Evolutionary conservation across 2,797 vertebrate genomes (phyloP).

Genomic region (Eulemur rubriventer): DNA sequence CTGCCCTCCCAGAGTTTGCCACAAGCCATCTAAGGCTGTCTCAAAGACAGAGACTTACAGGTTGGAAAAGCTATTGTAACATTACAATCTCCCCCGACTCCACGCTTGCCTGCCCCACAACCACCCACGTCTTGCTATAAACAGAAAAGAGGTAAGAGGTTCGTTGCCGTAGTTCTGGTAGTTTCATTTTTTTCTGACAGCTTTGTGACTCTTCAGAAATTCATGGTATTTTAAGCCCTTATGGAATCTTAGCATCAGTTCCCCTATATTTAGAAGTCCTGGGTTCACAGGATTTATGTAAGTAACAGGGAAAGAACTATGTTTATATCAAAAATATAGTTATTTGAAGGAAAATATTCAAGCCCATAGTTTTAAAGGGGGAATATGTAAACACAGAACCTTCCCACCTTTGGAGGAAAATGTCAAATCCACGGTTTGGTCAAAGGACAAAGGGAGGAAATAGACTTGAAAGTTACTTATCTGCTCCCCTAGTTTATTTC

Average conservation of each 20-base stretch:
- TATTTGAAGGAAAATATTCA: not conserved
- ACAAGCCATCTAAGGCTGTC: not conserved
- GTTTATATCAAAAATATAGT: not conserved
- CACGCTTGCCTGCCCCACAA: not conserved
- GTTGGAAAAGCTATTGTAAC: not conserved
- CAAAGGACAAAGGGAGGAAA: not conserved
- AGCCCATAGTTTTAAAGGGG: not conserved
- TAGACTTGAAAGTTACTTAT: not conserved
- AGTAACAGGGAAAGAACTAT: not conserved
- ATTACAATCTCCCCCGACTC: not conserved
- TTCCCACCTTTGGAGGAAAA: slow-evolving; percentile 5
- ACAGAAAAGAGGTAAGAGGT: not conserved
- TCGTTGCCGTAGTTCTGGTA: not conserved
- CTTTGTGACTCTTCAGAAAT: not conserved
- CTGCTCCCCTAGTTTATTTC: not conserved
- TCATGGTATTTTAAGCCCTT: not conserved
- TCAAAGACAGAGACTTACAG: not conserved
- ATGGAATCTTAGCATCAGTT: not conserved
- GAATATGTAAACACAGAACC: not conserved
- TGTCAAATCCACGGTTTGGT: not conserved
- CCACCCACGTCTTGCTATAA: not conserved
- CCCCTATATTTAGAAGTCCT: not conserved
- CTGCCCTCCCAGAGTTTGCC: not conserved
- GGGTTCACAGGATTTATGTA: not conserved
- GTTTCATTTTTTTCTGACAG: not conserved